Evolutionary conservation across 1,140 invertebrate genomes (phyloP).

Genomic region (Trichoplusia ni): DNA sequence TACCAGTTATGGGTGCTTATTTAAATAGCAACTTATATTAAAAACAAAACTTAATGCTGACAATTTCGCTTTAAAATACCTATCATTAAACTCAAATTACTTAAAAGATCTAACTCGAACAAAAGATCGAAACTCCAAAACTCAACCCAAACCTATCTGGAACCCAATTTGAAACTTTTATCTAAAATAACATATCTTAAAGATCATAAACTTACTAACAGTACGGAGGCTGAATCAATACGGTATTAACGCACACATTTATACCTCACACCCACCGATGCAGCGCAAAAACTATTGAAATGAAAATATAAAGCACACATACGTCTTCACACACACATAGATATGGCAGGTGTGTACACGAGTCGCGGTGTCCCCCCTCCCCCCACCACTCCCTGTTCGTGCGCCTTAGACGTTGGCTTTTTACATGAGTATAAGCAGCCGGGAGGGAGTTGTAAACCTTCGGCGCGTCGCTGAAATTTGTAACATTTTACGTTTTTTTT

Average conservation of each 20-base stretch:
- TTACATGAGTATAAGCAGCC: constrained; percentile 74
- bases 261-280: constrained; percentile 60
- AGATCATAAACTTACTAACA: constrained; percentile 72
- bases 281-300: constrained; percentile 77
- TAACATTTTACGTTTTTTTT: no score
- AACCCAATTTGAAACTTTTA: constrained; percentile 1
- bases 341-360: constrained; percentile 55
- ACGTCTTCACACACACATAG: constrained; percentile 52
- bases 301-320: constrained; percentile 74
- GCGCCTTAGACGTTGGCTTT: constrained; percentile 78
- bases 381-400: constrained; percentile 45
- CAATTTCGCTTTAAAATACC: no score
- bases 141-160: no score
- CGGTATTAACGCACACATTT: constrained; percentile 73
- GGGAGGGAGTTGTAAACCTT: constrained; percentile 55
- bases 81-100: no score
- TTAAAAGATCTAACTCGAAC: background rate
- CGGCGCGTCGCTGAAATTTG: constrained; percentile 27
- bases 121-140: constrained; percentile 10
- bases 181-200: constrained; percentile 52
- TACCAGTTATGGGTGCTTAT: no score
- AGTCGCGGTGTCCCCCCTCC: constrained; percentile 42
- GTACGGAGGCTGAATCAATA: constrained; percentile 71
- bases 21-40: no score
- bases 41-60: no score